These are phyloP conservation scores for Corythornis leucogaster DNA, from an alignment of 2,797 vertebrate species.

Conservation along the genomic window DNA sequence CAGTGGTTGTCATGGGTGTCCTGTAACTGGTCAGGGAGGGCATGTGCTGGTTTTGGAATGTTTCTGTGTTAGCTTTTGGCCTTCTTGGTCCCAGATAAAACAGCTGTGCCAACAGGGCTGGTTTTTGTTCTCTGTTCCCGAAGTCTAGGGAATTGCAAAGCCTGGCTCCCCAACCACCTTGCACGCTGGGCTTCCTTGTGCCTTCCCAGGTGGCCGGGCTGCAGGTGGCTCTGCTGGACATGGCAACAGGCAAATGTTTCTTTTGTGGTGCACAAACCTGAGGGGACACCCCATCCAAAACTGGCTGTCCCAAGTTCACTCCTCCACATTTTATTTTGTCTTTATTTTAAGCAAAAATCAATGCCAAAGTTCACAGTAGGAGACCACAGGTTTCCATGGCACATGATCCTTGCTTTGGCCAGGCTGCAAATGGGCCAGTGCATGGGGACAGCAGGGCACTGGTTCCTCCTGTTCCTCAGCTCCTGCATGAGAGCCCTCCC, in stretches of 20 bases:
- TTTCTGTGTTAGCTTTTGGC: background rate
- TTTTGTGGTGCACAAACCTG: accelerated
- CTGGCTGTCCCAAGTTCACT: background rate
- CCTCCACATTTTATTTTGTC: background rate
- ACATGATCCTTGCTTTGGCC: accelerated
- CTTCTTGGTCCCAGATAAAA: background rate
- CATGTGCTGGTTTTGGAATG: background rate
- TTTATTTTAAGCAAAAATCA: conserved; percentile 12
- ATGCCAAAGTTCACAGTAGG: background rate
- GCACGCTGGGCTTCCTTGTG: background rate
- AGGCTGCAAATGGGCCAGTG: accelerated
- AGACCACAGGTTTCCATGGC: background rate
- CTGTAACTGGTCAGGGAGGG: background rate
- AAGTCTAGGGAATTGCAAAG: background rate
- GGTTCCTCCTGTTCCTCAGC: background rate
- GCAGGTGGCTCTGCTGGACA: background rate
- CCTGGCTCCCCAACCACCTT: too few species aligned
- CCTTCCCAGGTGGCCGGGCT: background rate
- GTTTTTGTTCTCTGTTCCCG: background rate
- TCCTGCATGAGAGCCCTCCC: background rate
- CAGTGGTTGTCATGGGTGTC: accelerated
- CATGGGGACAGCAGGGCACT: background rate
- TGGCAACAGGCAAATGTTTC: accelerated
- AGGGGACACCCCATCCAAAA: background rate
- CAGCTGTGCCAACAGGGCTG: background rate